These are phyloP conservation scores for Aphelocoma coerulescens DNA, from an alignment of 2,113 vertebrate genomes.

Conservation along the genomic window DNA sequence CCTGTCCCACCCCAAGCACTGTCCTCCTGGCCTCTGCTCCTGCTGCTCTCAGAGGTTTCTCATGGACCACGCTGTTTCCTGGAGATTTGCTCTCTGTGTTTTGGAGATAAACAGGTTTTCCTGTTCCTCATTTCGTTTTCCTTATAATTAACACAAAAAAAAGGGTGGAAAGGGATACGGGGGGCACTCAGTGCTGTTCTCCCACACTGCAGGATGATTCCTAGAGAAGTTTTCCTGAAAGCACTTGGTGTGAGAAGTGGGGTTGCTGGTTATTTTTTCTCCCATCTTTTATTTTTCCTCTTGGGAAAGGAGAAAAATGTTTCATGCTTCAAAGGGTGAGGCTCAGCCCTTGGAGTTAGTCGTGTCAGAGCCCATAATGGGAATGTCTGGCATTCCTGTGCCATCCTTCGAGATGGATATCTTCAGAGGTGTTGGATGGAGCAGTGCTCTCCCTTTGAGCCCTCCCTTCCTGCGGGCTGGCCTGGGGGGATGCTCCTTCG, in stretches of 20 bases:
- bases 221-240: neutral
- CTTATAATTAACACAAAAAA: neutral
- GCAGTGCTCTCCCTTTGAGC: neutral
- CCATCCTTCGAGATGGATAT: neutral
- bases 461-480: fast-evolving
- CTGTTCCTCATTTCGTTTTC: neutral
- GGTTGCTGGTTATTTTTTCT: neutral
- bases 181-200: neutral
- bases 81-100: neutral
- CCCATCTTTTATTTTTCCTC: neutral
- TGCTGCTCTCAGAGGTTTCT: neutral
- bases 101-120: neutral
- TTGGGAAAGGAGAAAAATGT: neutral
- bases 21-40: neutral
- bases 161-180: neutral
- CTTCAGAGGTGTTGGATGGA: neutral
- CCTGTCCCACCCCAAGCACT: neutral
- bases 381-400: neutral
- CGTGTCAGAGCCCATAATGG: fast-evolving
- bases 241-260: neutral
- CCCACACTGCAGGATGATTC: neutral
- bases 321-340: neutral
- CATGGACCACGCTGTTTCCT: fast-evolving
- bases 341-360: neutral
- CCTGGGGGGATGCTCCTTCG: neutral